These are phyloP conservation scores for Myrmophylax atrothorax DNA, from an alignment of 2,113 vertebrate species.

Conservation along the genomic window DNA sequence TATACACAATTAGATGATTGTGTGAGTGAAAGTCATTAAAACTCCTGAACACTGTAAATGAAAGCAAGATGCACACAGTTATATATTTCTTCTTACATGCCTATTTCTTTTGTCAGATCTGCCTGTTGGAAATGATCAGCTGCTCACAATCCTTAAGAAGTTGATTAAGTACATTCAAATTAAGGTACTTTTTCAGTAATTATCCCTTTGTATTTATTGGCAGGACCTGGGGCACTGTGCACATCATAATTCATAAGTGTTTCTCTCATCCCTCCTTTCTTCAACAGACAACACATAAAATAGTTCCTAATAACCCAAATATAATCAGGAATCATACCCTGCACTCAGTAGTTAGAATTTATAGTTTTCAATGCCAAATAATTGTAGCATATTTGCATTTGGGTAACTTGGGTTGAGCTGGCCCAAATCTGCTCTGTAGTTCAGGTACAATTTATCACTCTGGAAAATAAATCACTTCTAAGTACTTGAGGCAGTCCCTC, in stretches of 20 bases:
- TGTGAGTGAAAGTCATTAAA: background rate
- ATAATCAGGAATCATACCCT: background rate
- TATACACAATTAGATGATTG: accelerated
- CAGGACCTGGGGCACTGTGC: background rate
- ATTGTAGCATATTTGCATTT: background rate
- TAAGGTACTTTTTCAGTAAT: slow-evolving; percentile 79
- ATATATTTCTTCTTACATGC: background rate
- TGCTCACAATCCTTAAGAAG: slow-evolving; percentile 84
- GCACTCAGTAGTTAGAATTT: background rate
- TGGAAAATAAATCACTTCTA: background rate
- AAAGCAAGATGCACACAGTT: background rate
- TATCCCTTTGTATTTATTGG: background rate
- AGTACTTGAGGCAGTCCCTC: background rate
- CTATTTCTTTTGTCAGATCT: slow-evolving; percentile 76
- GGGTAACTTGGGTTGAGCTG: background rate
- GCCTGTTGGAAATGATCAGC: slow-evolving; percentile 88
- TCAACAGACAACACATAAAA: background rate
- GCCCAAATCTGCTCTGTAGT: background rate
- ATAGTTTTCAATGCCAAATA: background rate
- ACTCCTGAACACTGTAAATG: background rate
- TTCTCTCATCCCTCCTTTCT: background rate
- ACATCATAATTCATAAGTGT: background rate
- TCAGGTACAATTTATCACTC: background rate
- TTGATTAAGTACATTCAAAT: slow-evolving; percentile 89
- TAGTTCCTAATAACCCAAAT: background rate